Percentiles rank a stretch among this genome's conserved stretches.
These are phyloP conservation scores for Hylaea fasciaria DNA, from an alignment of 2,888 invertebrate genomes.

Conservation along the genomic window DNA sequence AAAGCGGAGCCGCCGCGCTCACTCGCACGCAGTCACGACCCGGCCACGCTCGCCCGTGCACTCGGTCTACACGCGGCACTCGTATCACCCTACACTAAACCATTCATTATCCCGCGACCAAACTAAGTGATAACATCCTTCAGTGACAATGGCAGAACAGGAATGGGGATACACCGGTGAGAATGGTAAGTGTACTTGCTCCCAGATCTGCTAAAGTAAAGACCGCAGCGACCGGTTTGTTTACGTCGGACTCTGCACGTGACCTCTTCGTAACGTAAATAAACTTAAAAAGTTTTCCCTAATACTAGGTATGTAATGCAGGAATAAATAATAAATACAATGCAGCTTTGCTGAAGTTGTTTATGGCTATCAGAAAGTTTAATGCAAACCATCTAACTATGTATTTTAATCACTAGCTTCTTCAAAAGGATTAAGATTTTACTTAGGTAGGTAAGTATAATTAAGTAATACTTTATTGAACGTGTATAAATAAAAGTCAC, in stretches of 20 bases:
- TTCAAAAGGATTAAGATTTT: no score
- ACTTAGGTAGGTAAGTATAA: no score
- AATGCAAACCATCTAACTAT: no score
- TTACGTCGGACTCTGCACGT: conserved; percentile 76
- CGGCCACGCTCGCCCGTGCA: conserved; percentile 72
- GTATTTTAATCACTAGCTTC: no score
- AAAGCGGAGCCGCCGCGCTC: conserved; percentile 70
- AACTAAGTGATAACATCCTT: conserved; percentile 52
- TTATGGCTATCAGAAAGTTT: not conserved
- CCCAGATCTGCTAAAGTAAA: conserved; percentile 32
- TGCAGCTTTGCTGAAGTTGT: not conserved
- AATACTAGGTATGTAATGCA: no score
- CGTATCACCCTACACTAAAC: conserved; percentile 30
- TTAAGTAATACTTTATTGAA: no score
- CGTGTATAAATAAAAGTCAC: no score
- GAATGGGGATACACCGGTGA: conserved; percentile 86
- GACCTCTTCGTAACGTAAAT: conserved; percentile 64
- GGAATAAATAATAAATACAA: no score
- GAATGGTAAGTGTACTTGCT: conserved; percentile 80
- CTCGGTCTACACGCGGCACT: conserved; percentile 66
- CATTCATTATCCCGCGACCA: conserved; percentile 45
- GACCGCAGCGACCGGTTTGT: conserved; percentile 75
- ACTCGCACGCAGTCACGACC: conserved; percentile 78
- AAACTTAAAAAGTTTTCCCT: conserved; percentile 47
- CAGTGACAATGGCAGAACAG: conserved; percentile 70